Conservation (phyloP, 2,797 vertebrate genomes). For the Chelmon rostratus region DNA sequence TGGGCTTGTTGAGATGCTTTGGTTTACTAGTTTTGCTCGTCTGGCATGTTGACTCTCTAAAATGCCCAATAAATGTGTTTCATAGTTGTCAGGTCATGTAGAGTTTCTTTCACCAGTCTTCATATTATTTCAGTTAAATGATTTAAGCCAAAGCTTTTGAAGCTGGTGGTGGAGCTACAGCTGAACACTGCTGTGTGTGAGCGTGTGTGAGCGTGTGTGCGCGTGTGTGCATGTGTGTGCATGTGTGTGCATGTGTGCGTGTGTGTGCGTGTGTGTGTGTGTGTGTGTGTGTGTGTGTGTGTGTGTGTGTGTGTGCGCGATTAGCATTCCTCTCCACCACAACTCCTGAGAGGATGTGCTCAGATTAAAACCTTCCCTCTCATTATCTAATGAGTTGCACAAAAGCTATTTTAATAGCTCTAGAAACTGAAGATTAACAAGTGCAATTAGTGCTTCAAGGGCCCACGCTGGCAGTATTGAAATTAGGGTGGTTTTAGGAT, state of each 20-base stretch:
- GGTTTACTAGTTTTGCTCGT: background rate
- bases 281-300: constrained; percentile 18
- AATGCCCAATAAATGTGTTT: background rate
- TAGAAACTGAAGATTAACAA: constrained; percentile 12
- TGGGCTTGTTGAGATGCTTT: background rate
- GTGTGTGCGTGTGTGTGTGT: background rate
- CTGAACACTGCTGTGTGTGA: background rate
- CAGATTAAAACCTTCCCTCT: constrained; percentile 36
- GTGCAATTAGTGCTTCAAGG: background rate
- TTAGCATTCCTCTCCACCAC: constrained; percentile 39
- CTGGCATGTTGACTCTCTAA: background rate
- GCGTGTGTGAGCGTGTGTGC: background rate
- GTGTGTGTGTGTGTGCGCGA: constrained; percentile 5
- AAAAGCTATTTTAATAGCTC: constrained; percentile 18
- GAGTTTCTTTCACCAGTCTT: background rate
- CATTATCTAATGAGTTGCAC: constrained; percentile 26
- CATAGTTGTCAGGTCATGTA: background rate
- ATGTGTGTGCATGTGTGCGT: background rate
- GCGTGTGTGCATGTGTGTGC: constrained; percentile 27
- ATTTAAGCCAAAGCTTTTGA: background rate
- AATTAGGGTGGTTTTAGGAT: constrained; percentile 1
- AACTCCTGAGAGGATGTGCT: constrained; percentile 36
- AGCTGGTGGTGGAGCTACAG: background rate
- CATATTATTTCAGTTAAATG: background rate
- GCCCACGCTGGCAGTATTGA: background rate